phyloP scores from a whole-genome alignment of 2,113 vertebrate genomes.

The Trochalopteron elliotii region DNA sequence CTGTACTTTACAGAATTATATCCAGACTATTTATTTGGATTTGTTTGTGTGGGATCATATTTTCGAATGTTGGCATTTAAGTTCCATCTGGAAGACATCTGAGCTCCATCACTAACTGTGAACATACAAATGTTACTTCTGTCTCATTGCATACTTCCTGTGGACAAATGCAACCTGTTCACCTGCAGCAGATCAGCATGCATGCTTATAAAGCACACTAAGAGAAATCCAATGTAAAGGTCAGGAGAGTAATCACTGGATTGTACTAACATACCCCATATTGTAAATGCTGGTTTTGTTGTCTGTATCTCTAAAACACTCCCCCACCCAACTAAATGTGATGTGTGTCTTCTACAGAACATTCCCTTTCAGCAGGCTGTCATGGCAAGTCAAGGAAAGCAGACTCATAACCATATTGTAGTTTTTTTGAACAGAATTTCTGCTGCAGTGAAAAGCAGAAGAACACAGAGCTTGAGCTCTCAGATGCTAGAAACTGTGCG shows the following conservation, averaged over 20 bases:
- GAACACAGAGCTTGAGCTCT: neutral
- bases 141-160: neutral
- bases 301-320: neutral
- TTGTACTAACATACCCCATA: neutral
- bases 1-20: neutral
- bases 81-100: slow-evolving; percentile 30
- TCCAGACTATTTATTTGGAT: neutral
- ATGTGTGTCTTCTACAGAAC: neutral
- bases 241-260: neutral
- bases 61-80: slow-evolving; percentile 26
- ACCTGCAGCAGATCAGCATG: neutral
- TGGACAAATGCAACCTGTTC: neutral
- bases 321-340: too few species aligned
- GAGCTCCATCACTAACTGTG: neutral
- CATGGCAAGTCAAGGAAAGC: neutral
- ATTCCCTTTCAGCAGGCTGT: neutral
- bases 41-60: neutral
- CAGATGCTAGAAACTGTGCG: neutral
- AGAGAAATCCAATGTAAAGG: neutral
- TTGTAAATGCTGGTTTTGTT: neutral
- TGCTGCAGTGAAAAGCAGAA: neutral
- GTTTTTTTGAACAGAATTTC: neutral
- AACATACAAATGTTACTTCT: neutral
- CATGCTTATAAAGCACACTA: neutral
- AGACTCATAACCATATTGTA: neutral